These are phyloP conservation scores for Trachemys scripta DNA, from an alignment of 2,113 vertebrate genomes.

Conservation along the genomic window DNA sequence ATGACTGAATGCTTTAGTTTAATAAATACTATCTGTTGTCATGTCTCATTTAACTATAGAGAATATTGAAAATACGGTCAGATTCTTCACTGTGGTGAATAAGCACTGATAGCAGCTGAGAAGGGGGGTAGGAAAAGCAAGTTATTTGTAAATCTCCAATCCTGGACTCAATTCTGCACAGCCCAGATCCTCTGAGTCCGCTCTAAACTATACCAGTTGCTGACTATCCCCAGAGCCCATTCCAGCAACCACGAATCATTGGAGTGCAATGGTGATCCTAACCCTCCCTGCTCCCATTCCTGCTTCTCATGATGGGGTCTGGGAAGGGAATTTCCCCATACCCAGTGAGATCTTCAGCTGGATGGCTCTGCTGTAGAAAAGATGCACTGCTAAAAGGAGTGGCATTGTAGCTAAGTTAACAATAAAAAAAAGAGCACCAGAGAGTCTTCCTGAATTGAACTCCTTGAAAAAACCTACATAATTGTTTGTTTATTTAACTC, in stretches of 20 bases:
- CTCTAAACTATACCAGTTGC: background rate
- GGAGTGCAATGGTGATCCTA: background rate
- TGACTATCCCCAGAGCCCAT: background rate
- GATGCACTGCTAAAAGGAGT: background rate
- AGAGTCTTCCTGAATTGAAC: background rate
- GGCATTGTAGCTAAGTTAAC: background rate
- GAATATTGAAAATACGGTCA: background rate
- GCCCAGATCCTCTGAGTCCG: background rate
- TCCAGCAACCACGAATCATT: background rate
- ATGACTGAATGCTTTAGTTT: background rate
- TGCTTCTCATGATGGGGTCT: background rate
- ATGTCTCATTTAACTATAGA: background rate
- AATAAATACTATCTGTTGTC: background rate
- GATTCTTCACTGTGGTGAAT: background rate
- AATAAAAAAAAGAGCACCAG: background rate
- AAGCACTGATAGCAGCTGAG: background rate
- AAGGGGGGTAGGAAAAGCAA: background rate
- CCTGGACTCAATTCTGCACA: background rate
- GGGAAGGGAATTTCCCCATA: background rate
- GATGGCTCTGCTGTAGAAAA: background rate
- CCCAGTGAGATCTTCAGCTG: background rate
- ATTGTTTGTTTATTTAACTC: background rate
- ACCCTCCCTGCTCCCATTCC: rapidly evolving
- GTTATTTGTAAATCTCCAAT: background rate
- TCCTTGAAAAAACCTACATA: background rate